phyloP scores from a whole-genome alignment of 1,140 invertebrate genomes.

The Diorhabda sublineata region DNA sequence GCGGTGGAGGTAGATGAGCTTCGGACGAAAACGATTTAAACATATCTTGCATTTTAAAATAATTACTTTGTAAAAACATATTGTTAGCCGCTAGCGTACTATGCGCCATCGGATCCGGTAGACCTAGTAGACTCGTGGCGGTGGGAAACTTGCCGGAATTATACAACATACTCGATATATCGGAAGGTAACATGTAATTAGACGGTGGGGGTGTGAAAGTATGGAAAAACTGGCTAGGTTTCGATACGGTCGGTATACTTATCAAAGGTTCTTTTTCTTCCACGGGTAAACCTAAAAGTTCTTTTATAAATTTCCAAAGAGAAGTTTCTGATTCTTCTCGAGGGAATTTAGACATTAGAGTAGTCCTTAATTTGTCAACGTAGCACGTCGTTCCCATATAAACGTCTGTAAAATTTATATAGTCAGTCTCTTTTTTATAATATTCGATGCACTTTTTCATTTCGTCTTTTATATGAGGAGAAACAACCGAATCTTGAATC shows the following conservation, averaged over 20 bases:
- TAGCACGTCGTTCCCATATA: conserved; percentile 71
- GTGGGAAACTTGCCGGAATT: conserved; percentile 58
- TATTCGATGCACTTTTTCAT: conserved; percentile 83
- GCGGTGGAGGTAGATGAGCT: conserved; percentile 38
- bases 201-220: conserved; percentile 49
- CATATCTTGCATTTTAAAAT: conserved; percentile 53
- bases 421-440: conserved; percentile 73
- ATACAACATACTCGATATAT: conserved; percentile 59
- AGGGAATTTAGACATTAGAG: conserved; percentile 62
- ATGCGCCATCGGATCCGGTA: conserved; percentile 64
- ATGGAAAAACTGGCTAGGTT: conserved; percentile 46
- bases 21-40: conserved; percentile 51
- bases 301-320: conserved; percentile 60
- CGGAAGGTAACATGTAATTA: conserved; percentile 57
- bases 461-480: conserved; percentile 78
- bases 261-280: conserved; percentile 54
- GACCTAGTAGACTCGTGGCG: conserved; percentile 52
- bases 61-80: conserved; percentile 58
- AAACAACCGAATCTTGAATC: conserved; percentile 75
- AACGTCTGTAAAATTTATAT: conserved; percentile 71
- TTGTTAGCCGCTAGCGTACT: conserved; percentile 65
- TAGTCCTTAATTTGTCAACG: conserved; percentile 73
- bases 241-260: conserved; percentile 53
- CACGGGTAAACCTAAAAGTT: conserved; percentile 53
- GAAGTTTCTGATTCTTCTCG: conserved; percentile 60